Base-by-base conservation (phyloP, 2,113 vertebrate species). In the Cromileptes altivelis region DNA sequence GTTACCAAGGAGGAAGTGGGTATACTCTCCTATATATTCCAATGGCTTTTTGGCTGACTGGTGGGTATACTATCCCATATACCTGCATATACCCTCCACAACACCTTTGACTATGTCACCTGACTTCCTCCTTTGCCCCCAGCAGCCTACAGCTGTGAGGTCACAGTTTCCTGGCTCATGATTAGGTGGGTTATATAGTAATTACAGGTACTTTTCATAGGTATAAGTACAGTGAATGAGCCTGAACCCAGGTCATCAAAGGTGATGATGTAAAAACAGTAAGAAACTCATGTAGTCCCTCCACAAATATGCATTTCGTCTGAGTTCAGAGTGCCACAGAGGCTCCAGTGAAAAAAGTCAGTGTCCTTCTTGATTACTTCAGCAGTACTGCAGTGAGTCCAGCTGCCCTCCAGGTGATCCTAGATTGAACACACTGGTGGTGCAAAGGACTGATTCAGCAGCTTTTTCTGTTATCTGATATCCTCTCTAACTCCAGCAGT, bases 371-470 rank as follows among this genome's bases (percentile, higher is more conserved):
- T 80, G 77, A 87, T 82, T 76, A 72, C 71, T 62, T 57, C 74
- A 81, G 70, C 84, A 73, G 67, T 12, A 6, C 10, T 23, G 75
- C 4, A 3, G 49, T 49, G 17, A 78, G 47, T 53, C 60, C 64
- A 21, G 70, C 62, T 47, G 69, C 72, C 80, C 82, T 85, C 57
- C 80, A 80, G 88, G 71, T 89, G 86, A 86, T 80, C 81, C 63
- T 2, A 18, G 57, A 62, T 8, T 82, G 25, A 87, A 80, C 55
- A 25, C 75, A 37, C 37, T 19, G 3, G 53, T 4, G 52, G 55
- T 71, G 57, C 77, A 64, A 71, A 68, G 11, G 21, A 18, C 79
- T 83, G 82, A 87, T 63, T 90, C 82, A 86, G 88, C 88, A 86
- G 76, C 62, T 69, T 73, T 30, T 27, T 6, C 11, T 23, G 14